phyloP scores from a whole-genome alignment of 2,113 vertebrate species.

The Ascaphus truei region DNA sequence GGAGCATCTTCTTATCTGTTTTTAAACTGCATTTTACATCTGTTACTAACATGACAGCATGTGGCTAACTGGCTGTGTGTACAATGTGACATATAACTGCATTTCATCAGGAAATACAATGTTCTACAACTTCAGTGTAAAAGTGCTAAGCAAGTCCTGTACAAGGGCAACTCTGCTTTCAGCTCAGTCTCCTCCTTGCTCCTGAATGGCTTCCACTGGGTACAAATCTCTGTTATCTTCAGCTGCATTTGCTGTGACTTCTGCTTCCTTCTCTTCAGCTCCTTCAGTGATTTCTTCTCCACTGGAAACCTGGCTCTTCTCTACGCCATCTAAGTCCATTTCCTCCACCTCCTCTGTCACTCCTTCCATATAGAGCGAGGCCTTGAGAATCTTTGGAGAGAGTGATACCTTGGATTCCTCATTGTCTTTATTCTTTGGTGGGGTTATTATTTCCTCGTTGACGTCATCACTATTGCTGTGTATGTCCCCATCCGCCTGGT shows the following conservation, averaged over 20 bases:
- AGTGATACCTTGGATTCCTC: not conserved
- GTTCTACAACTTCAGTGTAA: not conserved
- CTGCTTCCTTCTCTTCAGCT: not conserved
- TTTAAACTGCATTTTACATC: not conserved
- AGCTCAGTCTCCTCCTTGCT: not conserved
- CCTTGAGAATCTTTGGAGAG: not conserved
- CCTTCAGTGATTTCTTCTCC: rapidly evolving
- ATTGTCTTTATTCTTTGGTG: not conserved
- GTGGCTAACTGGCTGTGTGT: not conserved
- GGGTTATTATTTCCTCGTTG: not conserved
- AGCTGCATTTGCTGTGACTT: rapidly evolving
- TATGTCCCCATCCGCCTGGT: conserved; percentile 27
- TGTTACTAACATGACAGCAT: not conserved
- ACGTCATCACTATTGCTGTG: conserved; percentile 25
- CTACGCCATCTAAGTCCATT: not conserved
- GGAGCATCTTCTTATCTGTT: not conserved
- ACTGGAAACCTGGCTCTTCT: rapidly evolving
- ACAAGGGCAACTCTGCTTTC: not conserved
- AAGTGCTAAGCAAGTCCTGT: conserved; percentile 7
- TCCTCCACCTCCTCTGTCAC: conserved; percentile 16
- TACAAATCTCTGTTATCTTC: not conserved
- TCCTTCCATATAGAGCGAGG: not conserved
- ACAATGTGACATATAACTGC: not conserved
- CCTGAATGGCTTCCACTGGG: not conserved
- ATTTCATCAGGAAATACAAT: not conserved